These are phyloP conservation scores for Hirtodrosophila confusa DNA, from an alignment of 2,888 invertebrate genomes.

Conservation along the genomic window DNA sequence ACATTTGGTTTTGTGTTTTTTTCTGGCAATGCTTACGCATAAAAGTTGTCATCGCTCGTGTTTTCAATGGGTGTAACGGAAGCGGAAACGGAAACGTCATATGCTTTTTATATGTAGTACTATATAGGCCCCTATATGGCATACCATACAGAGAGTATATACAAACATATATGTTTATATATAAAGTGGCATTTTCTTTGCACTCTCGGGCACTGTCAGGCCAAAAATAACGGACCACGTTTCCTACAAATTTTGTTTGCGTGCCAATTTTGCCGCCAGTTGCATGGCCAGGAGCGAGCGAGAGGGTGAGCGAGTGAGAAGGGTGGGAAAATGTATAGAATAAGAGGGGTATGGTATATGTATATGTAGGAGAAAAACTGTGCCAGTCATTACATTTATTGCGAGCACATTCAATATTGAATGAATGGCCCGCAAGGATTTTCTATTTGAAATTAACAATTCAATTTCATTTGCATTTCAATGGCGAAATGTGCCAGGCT, in stretches of 20 bases:
- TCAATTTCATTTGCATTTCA: constrained; percentile 80
- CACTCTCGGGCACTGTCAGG: constrained; percentile 50
- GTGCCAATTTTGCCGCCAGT: constrained; percentile 70
- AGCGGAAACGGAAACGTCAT: constrained; percentile 74
- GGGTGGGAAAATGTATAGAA: no score
- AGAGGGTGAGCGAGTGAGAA: no score
- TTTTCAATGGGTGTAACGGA: constrained; percentile 63
- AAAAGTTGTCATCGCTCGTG: constrained; percentile 53
- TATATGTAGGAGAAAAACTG: constrained; percentile 55
- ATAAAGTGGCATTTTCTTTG: constrained; percentile 65
- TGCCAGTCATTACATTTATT: constrained; percentile 79
- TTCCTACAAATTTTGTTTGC: constrained; percentile 79
- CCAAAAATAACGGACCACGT: constrained; percentile 73
- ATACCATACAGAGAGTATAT: constrained; percentile 5
- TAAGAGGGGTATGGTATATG: constrained; percentile 1
- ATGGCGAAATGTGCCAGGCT: constrained; percentile 66
- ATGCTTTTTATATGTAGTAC: constrained; percentile 42
- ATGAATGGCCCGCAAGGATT: constrained; percentile 78
- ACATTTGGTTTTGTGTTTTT: constrained; percentile 3
- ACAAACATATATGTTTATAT: constrained; percentile 26
- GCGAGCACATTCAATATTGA: constrained; percentile 79
- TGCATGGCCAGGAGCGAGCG: constrained; percentile 5
- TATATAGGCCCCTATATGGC: constrained; percentile 10
- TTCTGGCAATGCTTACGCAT: constrained; percentile 46
- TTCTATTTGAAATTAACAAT: constrained; percentile 79